Evolutionary conservation across 2,113 vertebrate species (phyloP).

Genomic region (Prunella fulvescens): DNA sequence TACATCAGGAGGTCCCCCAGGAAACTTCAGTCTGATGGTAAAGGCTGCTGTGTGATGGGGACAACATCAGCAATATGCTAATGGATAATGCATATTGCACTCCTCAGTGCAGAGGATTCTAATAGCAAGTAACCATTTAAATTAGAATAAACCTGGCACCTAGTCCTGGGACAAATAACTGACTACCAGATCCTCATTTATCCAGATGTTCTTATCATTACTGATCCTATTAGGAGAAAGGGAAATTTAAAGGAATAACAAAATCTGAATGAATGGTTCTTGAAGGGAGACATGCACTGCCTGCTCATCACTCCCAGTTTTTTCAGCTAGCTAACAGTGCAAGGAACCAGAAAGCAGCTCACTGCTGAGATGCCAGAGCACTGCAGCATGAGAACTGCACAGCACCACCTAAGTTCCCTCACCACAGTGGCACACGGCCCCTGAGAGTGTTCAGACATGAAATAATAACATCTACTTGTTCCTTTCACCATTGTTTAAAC

Average conservation of each 20-base stretch:
- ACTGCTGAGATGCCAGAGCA: not conserved
- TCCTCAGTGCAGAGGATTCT: not conserved
- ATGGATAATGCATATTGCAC: not conserved
- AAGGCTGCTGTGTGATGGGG: not conserved
- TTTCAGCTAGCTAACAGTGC: not conserved
- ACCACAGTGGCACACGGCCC: fast-evolving
- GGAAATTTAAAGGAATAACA: constrained; percentile 1
- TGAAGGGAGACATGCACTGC: not conserved
- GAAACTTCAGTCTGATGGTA: not conserved
- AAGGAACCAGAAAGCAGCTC: constrained; percentile 35
- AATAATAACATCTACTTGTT: not conserved
- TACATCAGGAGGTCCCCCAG: not conserved
- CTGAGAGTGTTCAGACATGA: not conserved
- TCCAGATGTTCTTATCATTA: not conserved
- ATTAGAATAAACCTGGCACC: not conserved
- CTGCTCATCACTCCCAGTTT: constrained; percentile 6
- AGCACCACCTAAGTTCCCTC: not conserved
- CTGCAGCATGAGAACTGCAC: constrained; percentile 2
- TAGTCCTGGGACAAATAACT: not conserved
- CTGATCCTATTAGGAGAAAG: not conserved
- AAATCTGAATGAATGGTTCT: not conserved
- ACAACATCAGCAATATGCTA: not conserved
- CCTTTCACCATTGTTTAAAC: not conserved
- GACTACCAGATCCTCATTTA: not conserved
- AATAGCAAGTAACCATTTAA: not conserved